Conservation (phyloP, 2,888 invertebrate species). For the Diachrysia chrysitis region DNA sequence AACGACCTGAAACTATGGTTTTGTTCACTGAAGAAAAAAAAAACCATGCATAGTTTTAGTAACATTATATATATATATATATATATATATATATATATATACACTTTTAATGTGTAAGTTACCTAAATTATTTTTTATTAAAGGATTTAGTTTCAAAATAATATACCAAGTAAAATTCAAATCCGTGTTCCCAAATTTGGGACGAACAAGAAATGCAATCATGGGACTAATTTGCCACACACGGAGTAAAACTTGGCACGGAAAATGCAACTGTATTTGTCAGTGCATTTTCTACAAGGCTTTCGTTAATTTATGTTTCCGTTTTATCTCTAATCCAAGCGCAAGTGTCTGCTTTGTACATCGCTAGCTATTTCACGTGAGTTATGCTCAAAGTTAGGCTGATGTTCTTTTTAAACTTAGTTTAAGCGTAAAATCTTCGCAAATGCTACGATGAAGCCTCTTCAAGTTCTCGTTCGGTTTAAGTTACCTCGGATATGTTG, state of each 20-base stretch:
- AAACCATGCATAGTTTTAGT: too few species aligned
- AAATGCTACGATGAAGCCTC: slow-evolving; percentile 28
- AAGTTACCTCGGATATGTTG: slow-evolving; percentile 27
- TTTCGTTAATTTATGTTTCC: slow-evolving; percentile 67
- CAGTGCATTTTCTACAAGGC: slow-evolving; percentile 55
- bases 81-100: too few species aligned
- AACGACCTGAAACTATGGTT: too few species aligned
- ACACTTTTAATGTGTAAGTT: too few species aligned
- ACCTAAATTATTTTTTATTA: too few species aligned
- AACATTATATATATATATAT: too few species aligned
- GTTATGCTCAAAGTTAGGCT: slow-evolving; percentile 23
- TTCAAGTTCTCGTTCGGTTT: slow-evolving; percentile 21
- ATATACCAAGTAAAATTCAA: background rate
- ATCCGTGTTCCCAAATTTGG: slow-evolving; percentile 16
- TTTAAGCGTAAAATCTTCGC: slow-evolving; percentile 22
- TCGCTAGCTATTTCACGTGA: slow-evolving; percentile 13
- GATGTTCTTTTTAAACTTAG: slow-evolving; percentile 29
- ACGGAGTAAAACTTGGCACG: slow-evolving; percentile 57
- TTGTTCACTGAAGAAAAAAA: background rate
- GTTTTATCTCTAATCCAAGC: slow-evolving; percentile 64
- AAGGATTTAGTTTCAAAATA: too few species aligned
- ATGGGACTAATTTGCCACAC: slow-evolving; percentile 43
- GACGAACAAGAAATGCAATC: slow-evolving; percentile 51
- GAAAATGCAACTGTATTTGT: slow-evolving; percentile 63
- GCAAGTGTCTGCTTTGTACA: slow-evolving; percentile 23